Conservation (phyloP, 2,888 invertebrate genomes). For the Mycalesis mineus region DNA sequence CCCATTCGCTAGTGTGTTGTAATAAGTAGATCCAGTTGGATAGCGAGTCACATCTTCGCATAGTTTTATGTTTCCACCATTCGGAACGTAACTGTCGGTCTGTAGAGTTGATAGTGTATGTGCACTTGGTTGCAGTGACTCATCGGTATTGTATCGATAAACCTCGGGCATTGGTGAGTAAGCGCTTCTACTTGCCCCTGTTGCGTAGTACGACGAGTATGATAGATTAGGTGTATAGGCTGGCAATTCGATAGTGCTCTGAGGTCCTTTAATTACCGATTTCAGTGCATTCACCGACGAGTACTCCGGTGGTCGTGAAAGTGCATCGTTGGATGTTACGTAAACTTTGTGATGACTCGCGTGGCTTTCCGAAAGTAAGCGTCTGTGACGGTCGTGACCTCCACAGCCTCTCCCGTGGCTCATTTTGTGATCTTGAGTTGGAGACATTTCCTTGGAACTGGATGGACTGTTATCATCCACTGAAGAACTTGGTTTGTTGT, state of each 20-base stretch:
- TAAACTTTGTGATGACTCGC: constrained; percentile 63
- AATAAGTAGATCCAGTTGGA: constrained; percentile 50
- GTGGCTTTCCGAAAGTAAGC: constrained; percentile 61
- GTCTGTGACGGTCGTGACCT: constrained; percentile 66
- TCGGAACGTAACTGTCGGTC: constrained; percentile 66
- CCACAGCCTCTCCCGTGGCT: constrained; percentile 68
- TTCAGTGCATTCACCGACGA: constrained; percentile 53
- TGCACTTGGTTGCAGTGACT: constrained; percentile 63
- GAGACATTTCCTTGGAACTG: constrained; percentile 63
- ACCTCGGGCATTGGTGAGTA: constrained; percentile 70
- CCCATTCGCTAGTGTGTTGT: constrained; percentile 51
- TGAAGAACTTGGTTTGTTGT: constrained; percentile 67
- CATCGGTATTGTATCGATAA: constrained; percentile 69
- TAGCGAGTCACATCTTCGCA: constrained; percentile 61
- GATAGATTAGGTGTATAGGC: constrained; percentile 67
- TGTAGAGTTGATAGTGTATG: constrained; percentile 51
- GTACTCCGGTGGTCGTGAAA: constrained; percentile 60
- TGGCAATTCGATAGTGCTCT: constrained; percentile 57
- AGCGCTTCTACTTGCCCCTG: constrained; percentile 52
- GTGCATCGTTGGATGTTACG: constrained; percentile 48
- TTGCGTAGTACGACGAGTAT: constrained; percentile 63
- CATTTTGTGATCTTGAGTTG: constrained; percentile 64
- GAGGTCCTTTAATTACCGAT: constrained; percentile 59
- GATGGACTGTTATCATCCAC: constrained; percentile 61
- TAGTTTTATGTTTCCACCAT: constrained; percentile 61